phyloP scores from a whole-genome alignment of 2,797 vertebrate species.

The Xiphorhynchus erythropygius region DNA sequence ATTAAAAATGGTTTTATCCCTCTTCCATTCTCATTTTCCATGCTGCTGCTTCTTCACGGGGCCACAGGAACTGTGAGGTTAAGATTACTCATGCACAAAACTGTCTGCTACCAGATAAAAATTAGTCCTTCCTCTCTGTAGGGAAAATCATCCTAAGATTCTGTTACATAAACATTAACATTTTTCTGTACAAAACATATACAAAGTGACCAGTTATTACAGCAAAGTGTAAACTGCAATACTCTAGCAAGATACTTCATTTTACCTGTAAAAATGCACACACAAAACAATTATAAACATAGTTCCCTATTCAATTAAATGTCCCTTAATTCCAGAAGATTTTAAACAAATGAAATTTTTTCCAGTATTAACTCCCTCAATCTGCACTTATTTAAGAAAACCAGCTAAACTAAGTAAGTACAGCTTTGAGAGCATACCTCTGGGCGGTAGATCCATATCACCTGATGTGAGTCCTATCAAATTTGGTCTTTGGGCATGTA shows the following conservation, averaged over 20 bases:
- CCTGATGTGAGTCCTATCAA: constrained; percentile 96
- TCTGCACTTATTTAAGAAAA: neutral
- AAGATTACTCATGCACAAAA: neutral
- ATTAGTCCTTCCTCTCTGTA: neutral
- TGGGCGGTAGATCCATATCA: constrained; percentile 89
- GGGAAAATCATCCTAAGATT: neutral
- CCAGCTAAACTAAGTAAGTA: neutral
- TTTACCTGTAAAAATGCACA: neutral
- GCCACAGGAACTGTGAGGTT: neutral
- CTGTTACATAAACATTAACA: neutral
- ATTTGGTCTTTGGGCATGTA: constrained; percentile 94
- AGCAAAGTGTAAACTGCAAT: neutral
- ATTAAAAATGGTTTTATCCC: neutral
- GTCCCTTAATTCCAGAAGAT: neutral
- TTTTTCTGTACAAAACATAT: neutral
- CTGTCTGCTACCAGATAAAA: neutral
- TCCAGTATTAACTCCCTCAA: neutral
- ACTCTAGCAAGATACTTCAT: neutral
- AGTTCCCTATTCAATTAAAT: neutral
- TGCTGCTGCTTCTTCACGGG: neutral
- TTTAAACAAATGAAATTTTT: neutral
- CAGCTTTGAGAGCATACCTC: constrained; percentile 81
- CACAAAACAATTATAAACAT: neutral
- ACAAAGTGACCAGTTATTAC: neutral
- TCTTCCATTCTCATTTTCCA: neutral